phyloP scores from a whole-genome alignment of 2,888 invertebrate genomes.

The Leptogaster cylindrica region DNA sequence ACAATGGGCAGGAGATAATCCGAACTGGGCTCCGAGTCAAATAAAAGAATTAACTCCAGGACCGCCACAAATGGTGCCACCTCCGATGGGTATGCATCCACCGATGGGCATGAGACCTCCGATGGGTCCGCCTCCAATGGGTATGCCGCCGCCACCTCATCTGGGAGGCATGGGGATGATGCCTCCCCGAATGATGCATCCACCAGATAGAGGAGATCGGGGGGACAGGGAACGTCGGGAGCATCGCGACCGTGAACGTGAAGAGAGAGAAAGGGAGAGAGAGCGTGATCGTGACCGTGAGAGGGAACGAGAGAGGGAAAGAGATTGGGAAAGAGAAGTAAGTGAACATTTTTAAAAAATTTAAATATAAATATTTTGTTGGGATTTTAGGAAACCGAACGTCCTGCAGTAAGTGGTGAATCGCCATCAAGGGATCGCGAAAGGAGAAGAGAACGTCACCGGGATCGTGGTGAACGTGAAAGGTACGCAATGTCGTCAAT shows the following conservation, averaged over 20 bases:
- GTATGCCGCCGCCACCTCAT: conserved; percentile 57
- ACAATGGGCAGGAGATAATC: conserved; percentile 70
- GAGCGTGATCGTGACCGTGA: conserved; percentile 22
- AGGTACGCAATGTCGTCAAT: conserved; percentile 49
- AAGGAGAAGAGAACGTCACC: conserved; percentile 53
- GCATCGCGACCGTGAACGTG: conserved; percentile 65
- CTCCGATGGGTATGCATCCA: conserved; percentile 54
- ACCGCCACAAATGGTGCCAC: conserved; percentile 60
- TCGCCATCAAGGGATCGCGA: conserved; percentile 51
- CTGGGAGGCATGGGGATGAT: conserved; percentile 52
- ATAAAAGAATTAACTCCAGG: conserved; percentile 75
- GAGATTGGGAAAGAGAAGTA: conserved; percentile 62
- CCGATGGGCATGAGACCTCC: conserved; percentile 58
- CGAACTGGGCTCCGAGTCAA: conserved; percentile 70
- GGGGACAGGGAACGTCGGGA: conserved; percentile 44
- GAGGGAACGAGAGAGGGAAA: conserved; percentile 57
- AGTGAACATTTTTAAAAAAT: background rate
- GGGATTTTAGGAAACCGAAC: too few relatives aligned
- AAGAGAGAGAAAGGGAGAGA: conserved; percentile 47
- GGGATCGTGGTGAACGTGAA: conserved; percentile 56
- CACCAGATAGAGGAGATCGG: conserved; percentile 54
- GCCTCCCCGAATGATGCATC: conserved; percentile 50
- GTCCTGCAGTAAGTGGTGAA: conserved; percentile 11
- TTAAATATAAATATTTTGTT: background rate
- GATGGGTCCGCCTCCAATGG: conserved; percentile 52